These are phyloP conservation scores for Orthosia cruda DNA, from an alignment of 2,888 invertebrate genomes.

Conservation along the genomic window DNA sequence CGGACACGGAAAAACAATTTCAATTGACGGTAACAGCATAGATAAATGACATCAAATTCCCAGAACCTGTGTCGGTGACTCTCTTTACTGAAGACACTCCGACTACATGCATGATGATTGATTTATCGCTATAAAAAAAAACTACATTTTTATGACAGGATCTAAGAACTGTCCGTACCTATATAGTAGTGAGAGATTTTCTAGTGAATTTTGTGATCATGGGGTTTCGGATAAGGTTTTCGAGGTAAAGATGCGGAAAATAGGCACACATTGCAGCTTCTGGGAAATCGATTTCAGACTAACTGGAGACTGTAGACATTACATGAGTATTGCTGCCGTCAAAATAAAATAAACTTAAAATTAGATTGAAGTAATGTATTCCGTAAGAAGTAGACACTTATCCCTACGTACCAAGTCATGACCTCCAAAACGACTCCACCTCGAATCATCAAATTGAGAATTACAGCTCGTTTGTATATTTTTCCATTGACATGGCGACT, in stretches of 20 bases:
- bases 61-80: neutral
- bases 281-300: slow-evolving; percentile 4
- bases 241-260: slow-evolving; percentile 24
- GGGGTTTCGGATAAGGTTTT: neutral
- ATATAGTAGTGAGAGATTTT: slow-evolving; percentile 8
- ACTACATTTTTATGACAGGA: slow-evolving; percentile 8
- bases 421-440: too few species aligned
- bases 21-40: too few species aligned
- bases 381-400: too few species aligned
- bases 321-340: neutral
- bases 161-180: slow-evolving; percentile 5
- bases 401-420: too few species aligned
- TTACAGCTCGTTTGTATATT: too few species aligned
- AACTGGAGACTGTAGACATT: neutral
- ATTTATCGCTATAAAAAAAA: slow-evolving; percentile 7
- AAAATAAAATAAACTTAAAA: neutral
- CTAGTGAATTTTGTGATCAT: slow-evolving; percentile 4
- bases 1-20: too few species aligned
- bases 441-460: too few species aligned
- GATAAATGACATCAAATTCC: neutral
- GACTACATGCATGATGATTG: slow-evolving; percentile 28
- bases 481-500: too few species aligned
- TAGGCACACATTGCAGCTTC: slow-evolving; percentile 16
- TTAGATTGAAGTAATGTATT: too few species aligned
- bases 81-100: neutral